phyloP scores from a whole-genome alignment of 92 coral and sea anemone species.

The Bergia sp. region DNA sequence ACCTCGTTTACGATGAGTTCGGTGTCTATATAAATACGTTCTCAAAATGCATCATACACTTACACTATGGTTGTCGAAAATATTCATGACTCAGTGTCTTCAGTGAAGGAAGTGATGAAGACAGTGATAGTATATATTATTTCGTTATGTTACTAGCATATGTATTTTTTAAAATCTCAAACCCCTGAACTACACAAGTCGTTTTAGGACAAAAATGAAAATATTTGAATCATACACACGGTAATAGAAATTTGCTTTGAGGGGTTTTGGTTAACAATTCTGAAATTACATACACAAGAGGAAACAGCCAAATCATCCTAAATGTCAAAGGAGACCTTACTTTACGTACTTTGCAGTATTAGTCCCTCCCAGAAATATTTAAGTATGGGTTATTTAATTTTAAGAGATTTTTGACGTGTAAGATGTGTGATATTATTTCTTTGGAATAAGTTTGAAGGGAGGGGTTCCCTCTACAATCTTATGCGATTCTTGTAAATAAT shows the following conservation, averaged over 20 bases:
- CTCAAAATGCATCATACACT: neutral
- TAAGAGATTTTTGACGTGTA: neutral
- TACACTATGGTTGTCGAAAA: neutral
- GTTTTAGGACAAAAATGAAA: neutral
- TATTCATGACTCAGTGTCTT: neutral
- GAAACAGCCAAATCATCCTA: too few relatives aligned
- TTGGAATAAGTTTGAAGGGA: neutral
- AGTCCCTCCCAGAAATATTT: neutral
- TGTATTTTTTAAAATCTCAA: neutral
- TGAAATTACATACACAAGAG: too few relatives aligned
- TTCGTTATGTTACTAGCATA: neutral
- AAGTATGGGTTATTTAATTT: neutral
- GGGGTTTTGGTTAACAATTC: too few relatives aligned
- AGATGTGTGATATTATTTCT: constrained; percentile 6
- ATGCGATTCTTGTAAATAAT: constrained; percentile 28
- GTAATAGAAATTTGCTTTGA: too few relatives aligned
- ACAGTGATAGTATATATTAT: neutral
- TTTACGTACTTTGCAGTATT: neutral
- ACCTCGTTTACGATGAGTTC: neutral
- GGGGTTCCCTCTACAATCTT: neutral
- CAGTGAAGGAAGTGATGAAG: neutral
- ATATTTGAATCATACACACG: neutral
- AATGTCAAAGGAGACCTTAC: neutral
- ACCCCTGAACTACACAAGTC: neutral
- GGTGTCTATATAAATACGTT: neutral